A percentile compares a stretch with the other conserved stretches of the same genome.
Evolutionary conservation across 2,113 vertebrate genomes (phyloP).

Genomic region (Centropristis striata): DNA sequence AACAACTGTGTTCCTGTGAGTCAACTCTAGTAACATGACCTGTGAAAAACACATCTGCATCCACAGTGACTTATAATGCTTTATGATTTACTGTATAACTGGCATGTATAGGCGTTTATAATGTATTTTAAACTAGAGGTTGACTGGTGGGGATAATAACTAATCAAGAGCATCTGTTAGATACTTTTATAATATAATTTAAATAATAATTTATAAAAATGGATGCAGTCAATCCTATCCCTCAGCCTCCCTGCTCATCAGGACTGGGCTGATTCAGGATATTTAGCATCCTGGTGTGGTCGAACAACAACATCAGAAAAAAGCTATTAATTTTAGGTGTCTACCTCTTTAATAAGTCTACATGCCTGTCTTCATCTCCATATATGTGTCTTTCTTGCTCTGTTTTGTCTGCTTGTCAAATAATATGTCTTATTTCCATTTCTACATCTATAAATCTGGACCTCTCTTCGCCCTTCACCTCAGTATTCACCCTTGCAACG

Average conservation of each 20-base stretch:
- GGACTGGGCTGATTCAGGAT: slow-evolving; percentile 3
- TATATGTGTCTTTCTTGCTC: neutral
- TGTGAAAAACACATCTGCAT: too few relatives aligned
- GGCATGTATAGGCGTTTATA: too few relatives aligned
- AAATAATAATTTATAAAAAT: too few relatives aligned
- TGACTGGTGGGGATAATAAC: too few relatives aligned
- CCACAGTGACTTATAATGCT: too few relatives aligned
- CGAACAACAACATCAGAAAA: slow-evolving; percentile 13
- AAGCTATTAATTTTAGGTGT: neutral
- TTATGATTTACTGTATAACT: too few relatives aligned
- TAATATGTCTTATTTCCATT: neutral
- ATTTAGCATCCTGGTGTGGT: slow-evolving; percentile 14
- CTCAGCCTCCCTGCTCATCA: neutral
- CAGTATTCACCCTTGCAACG: neutral
- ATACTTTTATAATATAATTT: too few relatives aligned
- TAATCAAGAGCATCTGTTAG: too few relatives aligned
- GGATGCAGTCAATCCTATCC: neutral
- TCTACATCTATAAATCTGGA: neutral
- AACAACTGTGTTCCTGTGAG: neutral
- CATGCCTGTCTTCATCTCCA: neutral
- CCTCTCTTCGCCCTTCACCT: neutral
- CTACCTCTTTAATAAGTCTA: slow-evolving; percentile 1
- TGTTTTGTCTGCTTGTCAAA: too few relatives aligned
- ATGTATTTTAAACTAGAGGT: too few relatives aligned
- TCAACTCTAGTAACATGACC: neutral